phyloP scores from a whole-genome alignment of 2,797 vertebrate species.

The Sus cebifrons region DNA sequence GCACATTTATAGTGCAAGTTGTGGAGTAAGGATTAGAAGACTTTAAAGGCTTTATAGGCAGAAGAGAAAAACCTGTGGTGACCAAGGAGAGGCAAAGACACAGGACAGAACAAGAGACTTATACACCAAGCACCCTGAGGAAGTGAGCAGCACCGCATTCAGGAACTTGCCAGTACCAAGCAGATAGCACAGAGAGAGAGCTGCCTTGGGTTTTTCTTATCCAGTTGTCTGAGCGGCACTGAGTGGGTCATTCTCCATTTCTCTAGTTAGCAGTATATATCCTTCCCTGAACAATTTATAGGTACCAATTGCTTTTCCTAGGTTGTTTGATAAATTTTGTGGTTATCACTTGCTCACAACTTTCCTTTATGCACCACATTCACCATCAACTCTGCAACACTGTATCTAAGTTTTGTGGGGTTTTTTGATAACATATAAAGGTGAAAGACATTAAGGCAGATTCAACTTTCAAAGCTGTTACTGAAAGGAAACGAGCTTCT shows the following conservation, averaged over 20 bases:
- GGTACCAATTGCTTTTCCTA: neutral
- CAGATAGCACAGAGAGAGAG: neutral
- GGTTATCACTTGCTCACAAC: neutral
- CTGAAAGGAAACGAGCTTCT: slow-evolving; percentile 40
- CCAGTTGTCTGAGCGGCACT: neutral
- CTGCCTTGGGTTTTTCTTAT: neutral
- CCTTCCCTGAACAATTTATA: neutral
- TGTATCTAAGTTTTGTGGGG: neutral
- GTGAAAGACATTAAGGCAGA: slow-evolving; percentile 40
- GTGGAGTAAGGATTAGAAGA: neutral
- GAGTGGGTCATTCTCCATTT: neutral
- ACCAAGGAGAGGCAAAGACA: neutral
- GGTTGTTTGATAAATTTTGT: neutral
- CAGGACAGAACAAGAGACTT: neutral
- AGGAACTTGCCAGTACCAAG: neutral
- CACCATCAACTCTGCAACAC: neutral
- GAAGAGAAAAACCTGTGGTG: neutral
- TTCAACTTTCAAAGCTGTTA: slow-evolving; percentile 56
- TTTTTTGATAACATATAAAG: neutral
- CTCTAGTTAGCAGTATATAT: neutral
- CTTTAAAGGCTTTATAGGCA: neutral
- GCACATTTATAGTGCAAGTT: neutral
- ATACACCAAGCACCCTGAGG: neutral
- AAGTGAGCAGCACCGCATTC: neutral
- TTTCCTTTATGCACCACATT: neutral